Evolutionary conservation across 23 tunicate genomes (phyloP).

Genomic region (Phallusia fumigata): DNA sequence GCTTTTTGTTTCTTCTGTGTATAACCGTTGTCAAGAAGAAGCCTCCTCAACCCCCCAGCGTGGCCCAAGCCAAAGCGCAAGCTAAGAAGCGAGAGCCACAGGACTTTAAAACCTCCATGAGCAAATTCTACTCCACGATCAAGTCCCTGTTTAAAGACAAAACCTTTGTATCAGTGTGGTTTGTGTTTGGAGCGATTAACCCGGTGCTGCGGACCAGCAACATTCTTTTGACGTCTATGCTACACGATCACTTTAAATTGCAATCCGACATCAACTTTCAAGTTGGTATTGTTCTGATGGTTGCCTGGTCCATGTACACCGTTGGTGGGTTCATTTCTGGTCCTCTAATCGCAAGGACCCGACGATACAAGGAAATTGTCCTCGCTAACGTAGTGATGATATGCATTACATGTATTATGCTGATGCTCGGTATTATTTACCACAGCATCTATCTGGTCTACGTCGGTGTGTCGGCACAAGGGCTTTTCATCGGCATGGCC

Average conservation of each 20-base stretch:
- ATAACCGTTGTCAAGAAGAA: slow-evolving; percentile 8
- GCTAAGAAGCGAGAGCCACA: background rate
- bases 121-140: background rate
- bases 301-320: slow-evolving; percentile 48
- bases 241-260: slow-evolving; percentile 1
- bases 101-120: background rate
- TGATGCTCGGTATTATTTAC: slow-evolving; percentile 25
- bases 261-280: slow-evolving; percentile 2
- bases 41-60: slow-evolving; percentile 53
- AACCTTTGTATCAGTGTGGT: slow-evolving; percentile 51
- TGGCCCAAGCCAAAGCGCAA: slow-evolving; percentile 46
- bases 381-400: background rate
- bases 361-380: slow-evolving; percentile 34
- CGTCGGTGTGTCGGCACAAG: slow-evolving; percentile 33
- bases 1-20: background rate
- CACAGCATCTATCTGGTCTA: slow-evolving; percentile 12
- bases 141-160: slow-evolving; percentile 22
- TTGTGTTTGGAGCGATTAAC: slow-evolving; percentile 50
- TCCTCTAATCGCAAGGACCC: slow-evolving; percentile 44
- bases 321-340: slow-evolving; percentile 62
- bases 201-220: slow-evolving; percentile 54
- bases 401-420: slow-evolving; percentile 26
- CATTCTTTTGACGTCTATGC: slow-evolving; percentile 40
- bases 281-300: slow-evolving; percentile 36
- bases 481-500: slow-evolving; percentile 42